phyloP scores from a whole-genome alignment of 2,888 invertebrate genomes.

The Apotomis turbidana region DNA sequence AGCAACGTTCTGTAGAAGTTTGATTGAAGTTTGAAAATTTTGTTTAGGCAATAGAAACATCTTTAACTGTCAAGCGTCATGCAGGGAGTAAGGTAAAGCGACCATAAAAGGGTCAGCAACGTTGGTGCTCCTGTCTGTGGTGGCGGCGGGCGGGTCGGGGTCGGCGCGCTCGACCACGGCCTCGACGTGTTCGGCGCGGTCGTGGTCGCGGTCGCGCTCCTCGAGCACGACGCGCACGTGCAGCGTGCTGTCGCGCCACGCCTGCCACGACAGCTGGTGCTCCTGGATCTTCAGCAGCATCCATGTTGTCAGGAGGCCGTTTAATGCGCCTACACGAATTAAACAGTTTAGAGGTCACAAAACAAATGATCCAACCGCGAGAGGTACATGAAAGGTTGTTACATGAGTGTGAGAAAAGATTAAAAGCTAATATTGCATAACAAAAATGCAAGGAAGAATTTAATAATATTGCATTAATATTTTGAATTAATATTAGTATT shows the following conservation, averaged over 20 bases:
- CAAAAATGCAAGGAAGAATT: no score
- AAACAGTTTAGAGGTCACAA: not conserved
- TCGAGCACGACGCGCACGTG: slow-evolving; percentile 74
- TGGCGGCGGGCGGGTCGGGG: slow-evolving; percentile 53
- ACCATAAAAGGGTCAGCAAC: slow-evolving; percentile 73
- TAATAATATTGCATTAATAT: no score
- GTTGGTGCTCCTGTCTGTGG: slow-evolving; percentile 56
- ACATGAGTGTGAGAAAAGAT: no score
- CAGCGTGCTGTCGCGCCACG: slow-evolving; percentile 77
- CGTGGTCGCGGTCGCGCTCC: slow-evolving; percentile 45
- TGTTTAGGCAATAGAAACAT: not conserved
- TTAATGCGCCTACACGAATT: slow-evolving; percentile 65
- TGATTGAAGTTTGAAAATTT: no score
- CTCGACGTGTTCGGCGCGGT: slow-evolving; percentile 20
- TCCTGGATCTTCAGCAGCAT: slow-evolving; percentile 80
- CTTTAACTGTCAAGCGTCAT: slow-evolving; percentile 49
- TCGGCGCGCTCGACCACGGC: slow-evolving; percentile 45
- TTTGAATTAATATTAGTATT: no score
- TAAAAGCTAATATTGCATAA: no score
- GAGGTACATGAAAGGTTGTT: no score
- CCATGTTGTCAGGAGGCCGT: slow-evolving; percentile 78
- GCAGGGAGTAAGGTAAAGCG: slow-evolving; percentile 57
- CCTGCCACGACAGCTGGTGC: slow-evolving; percentile 77
- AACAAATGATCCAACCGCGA: no score
- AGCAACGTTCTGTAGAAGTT: no score